These are phyloP conservation scores for Pseudochaenichthys georgianus DNA, from an alignment of 2,797 vertebrate species.

Conservation along the genomic window DNA sequence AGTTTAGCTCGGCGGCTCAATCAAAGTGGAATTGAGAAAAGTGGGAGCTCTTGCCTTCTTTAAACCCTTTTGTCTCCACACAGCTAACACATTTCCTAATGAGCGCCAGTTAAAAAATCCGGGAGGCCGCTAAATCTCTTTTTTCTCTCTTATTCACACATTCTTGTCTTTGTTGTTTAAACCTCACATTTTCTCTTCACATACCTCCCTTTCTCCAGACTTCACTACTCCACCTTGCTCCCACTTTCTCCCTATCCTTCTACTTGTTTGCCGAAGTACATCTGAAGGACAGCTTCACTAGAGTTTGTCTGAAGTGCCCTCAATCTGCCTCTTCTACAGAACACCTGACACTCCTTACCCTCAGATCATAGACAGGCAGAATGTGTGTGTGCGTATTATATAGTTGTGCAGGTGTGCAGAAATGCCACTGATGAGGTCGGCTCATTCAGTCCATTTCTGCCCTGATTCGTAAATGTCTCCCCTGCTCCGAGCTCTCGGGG, in stretches of 20 bases:
- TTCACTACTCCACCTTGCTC: neutral
- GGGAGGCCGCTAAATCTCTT: neutral
- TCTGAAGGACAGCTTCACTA: conserved; percentile 25
- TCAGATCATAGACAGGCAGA: neutral
- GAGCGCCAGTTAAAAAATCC: conserved; percentile 18
- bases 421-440: conserved; percentile 37
- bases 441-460: conserved; percentile 21
- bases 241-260: neutral
- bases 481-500: conserved; percentile 2
- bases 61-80: conserved; percentile 28
- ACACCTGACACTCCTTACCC: conserved; percentile 12
- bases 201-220: neutral
- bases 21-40: conserved; percentile 25
- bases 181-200: conserved; percentile 5
- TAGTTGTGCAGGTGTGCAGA: conserved; percentile 23
- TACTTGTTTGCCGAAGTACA: neutral
- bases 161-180: conserved; percentile 4
- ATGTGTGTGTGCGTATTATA: neutral
- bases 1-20: conserved; percentile 47
- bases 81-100: conserved; percentile 23
- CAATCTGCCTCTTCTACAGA: neutral
- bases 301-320: conserved; percentile 16
- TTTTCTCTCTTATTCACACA: neutral
- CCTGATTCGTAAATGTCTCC: conserved; percentile 43
- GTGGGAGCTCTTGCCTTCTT: conserved; percentile 27